Percentiles rank a stretch among this genome's conserved stretches.
phyloP scores from a whole-genome alignment of 2,888 invertebrate species.

The Nudaria mundana region DNA sequence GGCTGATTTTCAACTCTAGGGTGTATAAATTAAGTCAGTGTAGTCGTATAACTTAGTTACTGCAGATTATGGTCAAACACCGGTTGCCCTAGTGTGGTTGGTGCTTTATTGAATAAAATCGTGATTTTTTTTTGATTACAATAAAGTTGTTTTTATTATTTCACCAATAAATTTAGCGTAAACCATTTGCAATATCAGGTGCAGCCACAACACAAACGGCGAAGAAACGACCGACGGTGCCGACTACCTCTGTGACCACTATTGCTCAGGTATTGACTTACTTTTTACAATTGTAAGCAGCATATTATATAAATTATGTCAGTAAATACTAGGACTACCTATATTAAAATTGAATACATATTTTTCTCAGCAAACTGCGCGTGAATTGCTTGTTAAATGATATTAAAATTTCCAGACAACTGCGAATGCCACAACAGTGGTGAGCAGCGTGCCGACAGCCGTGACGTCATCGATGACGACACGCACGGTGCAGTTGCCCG shows the following conservation, averaged over 20 bases:
- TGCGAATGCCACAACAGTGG: constrained; percentile 46
- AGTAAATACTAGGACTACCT: too few relatives aligned
- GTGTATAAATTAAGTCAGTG: too few relatives aligned
- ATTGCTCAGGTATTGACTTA: constrained; percentile 48
- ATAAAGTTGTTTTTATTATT: too few relatives aligned
- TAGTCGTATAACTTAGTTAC: too few relatives aligned
- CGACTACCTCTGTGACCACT: constrained; percentile 49
- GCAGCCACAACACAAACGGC: constrained; percentile 40
- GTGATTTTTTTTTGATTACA: too few relatives aligned
- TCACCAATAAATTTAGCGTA: too few relatives aligned
- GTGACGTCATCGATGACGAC: constrained; percentile 48
- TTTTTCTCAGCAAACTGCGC: too few relatives aligned
- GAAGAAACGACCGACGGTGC: constrained; percentile 52
- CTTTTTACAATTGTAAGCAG: not conserved
- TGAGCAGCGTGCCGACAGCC: constrained; percentile 47
- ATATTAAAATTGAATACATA: too few relatives aligned
- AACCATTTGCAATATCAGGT: constrained; percentile 25
- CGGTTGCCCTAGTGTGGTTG: not conserved
- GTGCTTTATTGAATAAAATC: too few relatives aligned
- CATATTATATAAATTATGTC: not conserved
- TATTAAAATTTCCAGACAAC: constrained; percentile 43
- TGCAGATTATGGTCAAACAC: too few relatives aligned
- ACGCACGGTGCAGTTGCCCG: constrained; percentile 62
- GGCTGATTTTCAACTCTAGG: not conserved
- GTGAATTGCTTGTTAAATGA: too few relatives aligned